A percentile compares a stretch with the other conserved stretches of the same genome.
These are phyloP conservation scores for Acrossocheilus fasciatus DNA, from an alignment of 2,797 vertebrate species.

Conservation along the genomic window DNA sequence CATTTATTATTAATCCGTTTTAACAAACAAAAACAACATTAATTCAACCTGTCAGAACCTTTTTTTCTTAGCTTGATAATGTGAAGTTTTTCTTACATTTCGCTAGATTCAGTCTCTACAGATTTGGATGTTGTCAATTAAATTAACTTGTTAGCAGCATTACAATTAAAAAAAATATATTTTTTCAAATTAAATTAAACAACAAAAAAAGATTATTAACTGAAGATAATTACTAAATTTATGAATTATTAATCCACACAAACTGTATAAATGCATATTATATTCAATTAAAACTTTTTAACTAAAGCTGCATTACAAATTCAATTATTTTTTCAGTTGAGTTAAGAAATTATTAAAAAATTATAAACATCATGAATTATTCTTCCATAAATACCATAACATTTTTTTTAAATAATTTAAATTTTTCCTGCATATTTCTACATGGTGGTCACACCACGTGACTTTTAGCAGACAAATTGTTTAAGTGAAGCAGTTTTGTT, in stretches of 20 bases:
- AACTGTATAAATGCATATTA: neutral
- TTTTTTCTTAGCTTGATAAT: no score
- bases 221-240: neutral
- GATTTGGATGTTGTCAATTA: no score
- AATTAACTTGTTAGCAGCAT: no score
- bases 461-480: neutral
- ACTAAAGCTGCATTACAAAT: neutral
- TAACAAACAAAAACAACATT: neutral
- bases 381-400: neutral
- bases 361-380: neutral
- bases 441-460: neutral
- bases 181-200: no score
- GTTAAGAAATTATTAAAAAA: neutral
- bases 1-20: neutral
- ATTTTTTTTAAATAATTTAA: no score
- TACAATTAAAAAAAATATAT: no score
- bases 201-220: neutral
- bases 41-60: neutral
- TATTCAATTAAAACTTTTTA: neutral
- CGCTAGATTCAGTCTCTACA: no score
- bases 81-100: no score
- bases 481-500: neutral
- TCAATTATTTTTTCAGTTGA: neutral
- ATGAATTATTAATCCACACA: neutral
- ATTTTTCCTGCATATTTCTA: neutral